Percentiles rank a stretch among this genome's conserved stretches.
Conservation (phyloP, 1,140 invertebrate genomes). For the Drosophila micromelanica region DNA sequence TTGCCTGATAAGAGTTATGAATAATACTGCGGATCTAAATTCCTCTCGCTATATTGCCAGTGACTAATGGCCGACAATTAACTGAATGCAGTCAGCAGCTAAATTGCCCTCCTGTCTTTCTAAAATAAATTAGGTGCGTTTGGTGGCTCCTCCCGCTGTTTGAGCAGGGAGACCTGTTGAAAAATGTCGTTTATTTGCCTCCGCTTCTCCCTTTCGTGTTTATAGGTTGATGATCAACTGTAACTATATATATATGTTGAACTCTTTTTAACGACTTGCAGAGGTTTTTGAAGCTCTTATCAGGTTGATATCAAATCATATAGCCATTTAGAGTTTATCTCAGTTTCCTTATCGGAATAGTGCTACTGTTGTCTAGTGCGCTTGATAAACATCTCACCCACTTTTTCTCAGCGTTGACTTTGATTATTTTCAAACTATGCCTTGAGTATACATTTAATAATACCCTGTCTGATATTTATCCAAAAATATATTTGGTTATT, state of each 20-base stretch:
- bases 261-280: slow-evolving; percentile 34
- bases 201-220: not conserved
- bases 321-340: slow-evolving; percentile 36
- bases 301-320: slow-evolving; percentile 23
- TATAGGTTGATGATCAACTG: slow-evolving; percentile 16
- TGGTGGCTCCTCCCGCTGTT: slow-evolving; percentile 6
- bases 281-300: slow-evolving; percentile 26
- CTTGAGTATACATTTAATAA: not conserved
- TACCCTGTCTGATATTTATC: slow-evolving; percentile 12
- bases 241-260: slow-evolving; percentile 12
- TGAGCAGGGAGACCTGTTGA: slow-evolving; percentile 41
- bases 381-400: slow-evolving; percentile 33
- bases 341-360: slow-evolving; percentile 25
- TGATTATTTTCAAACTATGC: slow-evolving; percentile 20
- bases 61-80: slow-evolving; percentile 43
- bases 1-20: slow-evolving; percentile 40
- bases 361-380: slow-evolving; percentile 40
- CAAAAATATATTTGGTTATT: slow-evolving; percentile 6
- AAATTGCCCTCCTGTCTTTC: slow-evolving; percentile 13
- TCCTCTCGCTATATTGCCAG: slow-evolving; percentile 4
- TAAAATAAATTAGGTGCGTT: not conserved
- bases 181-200: slow-evolving; percentile 28
- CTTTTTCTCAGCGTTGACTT: slow-evolving; percentile 23
- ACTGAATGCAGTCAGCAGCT: slow-evolving; percentile 23
- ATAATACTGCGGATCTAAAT: slow-evolving; percentile 47